A percentile compares a stretch with the other conserved stretches of the same genome.
phyloP scores from a whole-genome alignment of 2,113 vertebrate genomes.

The Panthera uncia region DNA sequence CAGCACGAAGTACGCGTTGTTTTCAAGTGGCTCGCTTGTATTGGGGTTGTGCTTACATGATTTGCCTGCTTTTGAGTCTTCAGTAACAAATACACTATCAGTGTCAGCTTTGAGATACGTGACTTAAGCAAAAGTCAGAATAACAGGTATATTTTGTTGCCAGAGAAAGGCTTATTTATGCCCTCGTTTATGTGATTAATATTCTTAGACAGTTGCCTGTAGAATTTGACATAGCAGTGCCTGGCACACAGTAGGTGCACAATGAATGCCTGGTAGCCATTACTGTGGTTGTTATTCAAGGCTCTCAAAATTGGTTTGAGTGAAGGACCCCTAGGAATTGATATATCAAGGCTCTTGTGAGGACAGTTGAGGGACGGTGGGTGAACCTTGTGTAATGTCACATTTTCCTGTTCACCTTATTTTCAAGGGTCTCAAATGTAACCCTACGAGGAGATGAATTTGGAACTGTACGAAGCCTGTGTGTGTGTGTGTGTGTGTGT shows the following conservation, averaged over 20 bases:
- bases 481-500: not conserved
- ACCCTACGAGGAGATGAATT: not conserved
- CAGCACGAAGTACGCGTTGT: slow-evolving; percentile 58
- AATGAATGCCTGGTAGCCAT: not conserved
- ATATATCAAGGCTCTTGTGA: not conserved
- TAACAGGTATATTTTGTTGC: slow-evolving; percentile 27
- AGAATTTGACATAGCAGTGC: not conserved
- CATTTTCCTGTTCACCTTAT: not conserved
- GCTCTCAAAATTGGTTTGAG: not conserved
- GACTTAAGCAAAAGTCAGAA: slow-evolving; percentile 30
- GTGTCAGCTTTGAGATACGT: not conserved
- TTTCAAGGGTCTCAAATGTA: not conserved
- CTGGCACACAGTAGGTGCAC: not conserved
- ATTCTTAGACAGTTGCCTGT: not conserved
- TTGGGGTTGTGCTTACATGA: not conserved
- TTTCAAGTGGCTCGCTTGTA: not conserved
- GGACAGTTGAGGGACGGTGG: not conserved
- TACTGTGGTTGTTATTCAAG: not conserved
- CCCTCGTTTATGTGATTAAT: not conserved
- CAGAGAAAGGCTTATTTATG: slow-evolving; percentile 16
- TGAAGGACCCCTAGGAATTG: not conserved
- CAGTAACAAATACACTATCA: not conserved
- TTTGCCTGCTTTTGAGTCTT: slow-evolving; percentile 48
- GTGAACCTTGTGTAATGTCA: not conserved
- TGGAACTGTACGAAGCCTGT: not conserved